phyloP scores from a whole-genome alignment of 2,888 invertebrate genomes.

The Brenthis hecate region DNA sequence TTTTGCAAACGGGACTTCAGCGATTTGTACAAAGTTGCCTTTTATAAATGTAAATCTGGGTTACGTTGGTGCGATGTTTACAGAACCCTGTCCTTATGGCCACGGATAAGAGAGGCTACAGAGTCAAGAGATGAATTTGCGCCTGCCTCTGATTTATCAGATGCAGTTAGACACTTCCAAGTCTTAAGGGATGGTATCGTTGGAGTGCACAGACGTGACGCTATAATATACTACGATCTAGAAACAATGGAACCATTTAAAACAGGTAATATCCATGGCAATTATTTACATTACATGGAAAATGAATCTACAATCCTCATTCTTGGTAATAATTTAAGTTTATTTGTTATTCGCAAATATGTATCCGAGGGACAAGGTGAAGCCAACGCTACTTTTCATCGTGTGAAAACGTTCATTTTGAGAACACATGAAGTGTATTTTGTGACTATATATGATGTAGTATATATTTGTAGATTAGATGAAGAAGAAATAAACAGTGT shows the following conservation, averaged over 20 bases:
- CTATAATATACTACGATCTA: constrained; percentile 58
- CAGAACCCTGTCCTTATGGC: constrained; percentile 62
- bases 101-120: constrained; percentile 48
- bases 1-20: constrained; percentile 55
- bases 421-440: constrained; percentile 50
- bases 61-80: constrained; percentile 61
- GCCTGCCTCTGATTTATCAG: constrained; percentile 48
- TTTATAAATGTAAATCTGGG: constrained; percentile 47
- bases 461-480: constrained; percentile 49
- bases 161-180: constrained; percentile 57
- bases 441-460: constrained; percentile 53
- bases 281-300: constrained; percentile 57
- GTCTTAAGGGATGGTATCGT: constrained; percentile 54
- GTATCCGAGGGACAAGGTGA: constrained; percentile 38
- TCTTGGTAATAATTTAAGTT: constrained; percentile 47
- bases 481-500: constrained; percentile 37
- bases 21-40: constrained; percentile 47
- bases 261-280: constrained; percentile 48
- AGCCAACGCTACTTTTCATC: constrained; percentile 46
- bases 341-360: constrained; percentile 53
- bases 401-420: constrained; percentile 55
- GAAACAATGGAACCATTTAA: constrained; percentile 49
- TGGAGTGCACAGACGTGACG: constrained; percentile 55
- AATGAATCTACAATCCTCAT: constrained; percentile 52
- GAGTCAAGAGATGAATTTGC: constrained; percentile 63